phyloP scores from a whole-genome alignment of 2,888 invertebrate genomes.

The Drosophila greeni region DNA sequence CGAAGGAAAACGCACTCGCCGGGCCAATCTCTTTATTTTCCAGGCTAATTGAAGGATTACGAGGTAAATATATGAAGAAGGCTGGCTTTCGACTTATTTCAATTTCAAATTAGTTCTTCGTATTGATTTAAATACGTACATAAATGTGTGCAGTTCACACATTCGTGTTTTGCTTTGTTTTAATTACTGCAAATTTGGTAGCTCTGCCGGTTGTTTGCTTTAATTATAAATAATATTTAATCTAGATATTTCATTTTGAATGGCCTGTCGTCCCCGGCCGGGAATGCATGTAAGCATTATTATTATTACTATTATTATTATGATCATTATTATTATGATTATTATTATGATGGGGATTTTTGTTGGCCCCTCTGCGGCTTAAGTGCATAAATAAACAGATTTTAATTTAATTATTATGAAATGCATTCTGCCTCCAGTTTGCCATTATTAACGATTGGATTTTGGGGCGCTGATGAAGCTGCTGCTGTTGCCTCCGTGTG shows the following conservation, averaged over 20 bases:
- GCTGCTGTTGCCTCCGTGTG: conserved; percentile 34
- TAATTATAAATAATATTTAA: conserved; percentile 58
- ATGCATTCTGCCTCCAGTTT: conserved; percentile 47
- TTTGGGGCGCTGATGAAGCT: conserved; percentile 13
- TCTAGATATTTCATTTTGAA: conserved; percentile 52
- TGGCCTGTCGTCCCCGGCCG: conserved; percentile 16
- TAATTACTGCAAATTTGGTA: conserved; percentile 38
- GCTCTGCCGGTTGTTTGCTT: conserved; percentile 41
- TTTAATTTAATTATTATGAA: conserved; percentile 71
- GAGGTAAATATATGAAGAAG: conserved; percentile 1
- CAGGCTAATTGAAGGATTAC: conserved; percentile 32
- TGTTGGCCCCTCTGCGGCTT: conserved; percentile 45
- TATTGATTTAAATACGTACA: conserved; percentile 31
- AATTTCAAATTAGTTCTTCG: conserved; percentile 28
- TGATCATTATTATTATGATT: conserved; percentile 34
- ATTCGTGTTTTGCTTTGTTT: conserved; percentile 31
- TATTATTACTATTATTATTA: conserved; percentile 35
- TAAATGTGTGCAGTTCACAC: conserved; percentile 4
- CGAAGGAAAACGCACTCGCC: conserved; percentile 6
- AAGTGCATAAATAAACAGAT: conserved; percentile 73
- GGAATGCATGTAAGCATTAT: conserved; percentile 26
- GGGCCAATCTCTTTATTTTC: conserved; percentile 15
- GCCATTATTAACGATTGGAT: conserved; percentile 58
- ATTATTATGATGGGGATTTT: conserved; percentile 12
- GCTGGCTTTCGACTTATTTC: conserved; percentile 17